Base-by-base conservation (phyloP, 2,113 vertebrate genomes). In the Craseonycteris thonglongyai region DNA sequence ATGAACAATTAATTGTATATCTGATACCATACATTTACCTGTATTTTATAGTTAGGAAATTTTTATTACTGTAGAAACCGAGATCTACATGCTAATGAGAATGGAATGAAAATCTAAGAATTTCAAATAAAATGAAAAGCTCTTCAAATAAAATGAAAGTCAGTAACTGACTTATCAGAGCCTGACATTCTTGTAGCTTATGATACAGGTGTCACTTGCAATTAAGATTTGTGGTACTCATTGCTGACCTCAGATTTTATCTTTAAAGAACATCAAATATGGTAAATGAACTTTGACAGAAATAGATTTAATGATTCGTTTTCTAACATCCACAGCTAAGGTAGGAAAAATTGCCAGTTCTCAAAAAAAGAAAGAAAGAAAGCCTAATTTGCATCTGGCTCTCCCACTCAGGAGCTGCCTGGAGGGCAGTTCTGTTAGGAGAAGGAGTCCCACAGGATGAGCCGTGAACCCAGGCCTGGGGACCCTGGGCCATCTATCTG, bases 251-350 rank as follows among this genome's bases (percentile, higher is more conserved):
- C 80, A 91, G 76, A 78, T 35, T 87, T 90, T 75, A 87, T 93
- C 92, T 87, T 90, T 71, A 74, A 94, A 91, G 65, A 92, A 92
- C 19, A n/a, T 38, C 16, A 95, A 90, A 72, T 30, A 85, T n/a
- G 56, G 90, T 68, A 92, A 96, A 95, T 91, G 38, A 75, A 93
- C 79, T 83, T 65, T 45, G 88, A 85, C 81, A 69, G 80, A 79
- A 96, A 95, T 56, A 59, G 71, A 95, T 79, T 68, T 88, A 94
- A 89, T 92, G 92, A 78, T n/a, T 81, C 74, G 51, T 81, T 84
- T 93, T 59, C 92, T 90, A 88, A 93, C 94, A 92, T 58, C n/a
- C 66, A 68, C 61, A 93, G 75, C 75, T 80, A 87, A 80, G 54
- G 30, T 33, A 95, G 69, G 89, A 61, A 69, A 88, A 78, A 68